A percentile compares a stretch with the other conserved stretches of the same genome.
phyloP scores from a whole-genome alignment of 2,113 vertebrate genomes.

The Pteronura brasiliensis region DNA sequence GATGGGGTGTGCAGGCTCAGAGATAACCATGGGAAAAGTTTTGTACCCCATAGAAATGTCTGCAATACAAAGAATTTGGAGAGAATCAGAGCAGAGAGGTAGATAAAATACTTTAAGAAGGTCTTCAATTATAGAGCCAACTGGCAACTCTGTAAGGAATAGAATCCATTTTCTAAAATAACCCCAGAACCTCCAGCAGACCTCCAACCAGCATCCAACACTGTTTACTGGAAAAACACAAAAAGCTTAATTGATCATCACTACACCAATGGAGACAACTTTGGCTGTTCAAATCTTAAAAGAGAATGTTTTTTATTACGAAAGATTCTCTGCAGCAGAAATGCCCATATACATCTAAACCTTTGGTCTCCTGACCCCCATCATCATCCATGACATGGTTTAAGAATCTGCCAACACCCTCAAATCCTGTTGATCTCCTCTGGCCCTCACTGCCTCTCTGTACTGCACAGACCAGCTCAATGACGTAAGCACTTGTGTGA shows the following conservation, averaged over 20 bases:
- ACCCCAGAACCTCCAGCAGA: neutral
- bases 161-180: neutral
- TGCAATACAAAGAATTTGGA: neutral
- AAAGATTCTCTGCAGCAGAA: neutral
- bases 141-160: neutral
- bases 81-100: neutral
- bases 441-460: neutral
- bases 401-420: neutral
- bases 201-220: neutral
- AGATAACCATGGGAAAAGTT: neutral
- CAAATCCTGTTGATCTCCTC: neutral
- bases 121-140: neutral
- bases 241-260: neutral
- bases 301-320: neutral
- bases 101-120: neutral
- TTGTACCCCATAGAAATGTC: neutral
- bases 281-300: neutral
- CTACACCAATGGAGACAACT: neutral
- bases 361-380: too few species aligned
- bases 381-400: neutral
- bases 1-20: neutral
- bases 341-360: neutral
- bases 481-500: accelerated
- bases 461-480: neutral
- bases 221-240: neutral